Evolutionary conservation across 2,113 vertebrate genomes (phyloP).

Genomic region (Vireo altiloquus): DNA sequence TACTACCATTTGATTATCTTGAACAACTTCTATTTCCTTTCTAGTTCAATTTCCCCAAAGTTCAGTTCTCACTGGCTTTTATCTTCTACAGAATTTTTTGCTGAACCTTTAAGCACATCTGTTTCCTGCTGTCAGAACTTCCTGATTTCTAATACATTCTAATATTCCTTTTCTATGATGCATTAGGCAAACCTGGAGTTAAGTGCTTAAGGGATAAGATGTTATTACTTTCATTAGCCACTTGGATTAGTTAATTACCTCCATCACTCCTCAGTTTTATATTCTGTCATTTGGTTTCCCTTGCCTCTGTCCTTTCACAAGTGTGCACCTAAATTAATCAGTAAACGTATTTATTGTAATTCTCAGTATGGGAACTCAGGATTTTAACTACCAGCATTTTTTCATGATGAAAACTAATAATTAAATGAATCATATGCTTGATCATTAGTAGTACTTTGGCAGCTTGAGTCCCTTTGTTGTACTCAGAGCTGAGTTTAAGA

Average conservation of each 20-base stretch:
- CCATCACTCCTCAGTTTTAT: neutral
- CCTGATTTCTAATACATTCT: neutral
- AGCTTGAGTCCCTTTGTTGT: neutral
- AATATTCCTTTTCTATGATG: neutral
- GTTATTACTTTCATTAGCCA: neutral
- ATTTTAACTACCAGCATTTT: neutral
- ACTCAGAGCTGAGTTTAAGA: neutral
- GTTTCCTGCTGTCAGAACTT: neutral
- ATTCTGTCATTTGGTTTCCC: neutral
- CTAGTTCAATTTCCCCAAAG: neutral
- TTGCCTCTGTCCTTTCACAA: neutral
- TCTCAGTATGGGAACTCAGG: neutral
- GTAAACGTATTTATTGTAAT: neutral
- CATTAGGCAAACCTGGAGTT: neutral
- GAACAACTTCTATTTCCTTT: neutral
- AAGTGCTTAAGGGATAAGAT: neutral
- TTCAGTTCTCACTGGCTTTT: neutral
- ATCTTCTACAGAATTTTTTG: neutral
- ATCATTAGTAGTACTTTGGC: neutral
- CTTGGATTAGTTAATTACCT: neutral
- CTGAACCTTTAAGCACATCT: neutral
- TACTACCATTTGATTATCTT: neutral
- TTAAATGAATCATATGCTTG: neutral
- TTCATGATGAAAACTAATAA: neutral
- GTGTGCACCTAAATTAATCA: neutral